phyloP scores from a whole-genome alignment of 2,113 vertebrate genomes.

The Microcebus tavaratra region DNA sequence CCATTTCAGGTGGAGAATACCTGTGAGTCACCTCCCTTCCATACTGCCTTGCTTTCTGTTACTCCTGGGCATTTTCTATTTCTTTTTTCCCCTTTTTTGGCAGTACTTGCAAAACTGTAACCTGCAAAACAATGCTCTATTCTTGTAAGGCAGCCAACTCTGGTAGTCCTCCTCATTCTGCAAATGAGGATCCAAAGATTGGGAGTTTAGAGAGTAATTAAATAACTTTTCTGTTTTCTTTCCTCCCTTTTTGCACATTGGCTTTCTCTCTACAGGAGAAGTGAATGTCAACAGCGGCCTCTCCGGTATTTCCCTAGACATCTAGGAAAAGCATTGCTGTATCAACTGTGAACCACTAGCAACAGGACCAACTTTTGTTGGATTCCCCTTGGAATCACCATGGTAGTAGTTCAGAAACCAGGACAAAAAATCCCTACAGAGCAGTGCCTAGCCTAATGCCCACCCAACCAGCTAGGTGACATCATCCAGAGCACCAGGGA shows the following conservation, averaged over 20 bases:
- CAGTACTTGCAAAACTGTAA: background rate
- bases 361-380: no score
- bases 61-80: background rate
- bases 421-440: background rate
- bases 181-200: background rate
- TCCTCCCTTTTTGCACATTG: background rate
- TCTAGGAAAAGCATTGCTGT: background rate
- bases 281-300: background rate
- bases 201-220: background rate
- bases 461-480: background rate
- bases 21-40: background rate
- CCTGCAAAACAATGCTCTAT: background rate
- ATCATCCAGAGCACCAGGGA: background rate
- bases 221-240: background rate
- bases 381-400: background rate
- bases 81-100: background rate
- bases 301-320: background rate
- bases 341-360: background rate
- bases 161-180: background rate
- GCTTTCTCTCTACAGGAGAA: background rate
- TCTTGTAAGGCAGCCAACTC: background rate
- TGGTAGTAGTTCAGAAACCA: background rate
- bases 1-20: background rate
- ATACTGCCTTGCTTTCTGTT: background rate
- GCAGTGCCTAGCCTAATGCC: background rate